These are phyloP conservation scores for Myotis vivesi DNA, from an alignment of 2,797 vertebrate species.

Conservation along the genomic window DNA sequence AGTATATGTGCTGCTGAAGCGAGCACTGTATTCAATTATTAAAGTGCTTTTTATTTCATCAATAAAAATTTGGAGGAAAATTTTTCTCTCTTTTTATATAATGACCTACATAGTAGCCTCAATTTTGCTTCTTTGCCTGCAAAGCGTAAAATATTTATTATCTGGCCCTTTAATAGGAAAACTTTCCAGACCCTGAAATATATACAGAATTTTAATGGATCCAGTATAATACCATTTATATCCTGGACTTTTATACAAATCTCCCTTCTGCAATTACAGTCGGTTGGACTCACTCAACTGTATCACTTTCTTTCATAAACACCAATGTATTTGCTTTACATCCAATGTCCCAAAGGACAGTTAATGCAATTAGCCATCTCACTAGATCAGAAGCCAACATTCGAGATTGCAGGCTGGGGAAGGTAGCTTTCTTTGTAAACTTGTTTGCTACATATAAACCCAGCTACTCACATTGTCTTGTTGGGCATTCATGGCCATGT, in stretches of 20 bases:
- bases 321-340: not conserved
- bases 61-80: not conserved
- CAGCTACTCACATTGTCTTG: constrained; percentile 87
- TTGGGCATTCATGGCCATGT: constrained; percentile 84
- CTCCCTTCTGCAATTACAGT: not conserved
- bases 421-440: no score
- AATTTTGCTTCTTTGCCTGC: not conserved
- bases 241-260: not conserved
- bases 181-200: not conserved
- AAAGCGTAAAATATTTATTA: constrained; percentile 9
- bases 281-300: not conserved
- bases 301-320: not conserved
- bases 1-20: no score
- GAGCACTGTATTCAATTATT: not conserved
- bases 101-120: not conserved
- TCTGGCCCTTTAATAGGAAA: not conserved
- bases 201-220: not conserved
- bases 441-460: not conserved
- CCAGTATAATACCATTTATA: not conserved
- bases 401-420: not conserved
- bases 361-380: not conserved
- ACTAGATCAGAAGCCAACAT: not conserved
- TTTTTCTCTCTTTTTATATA: not conserved
- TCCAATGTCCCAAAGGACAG: not conserved
- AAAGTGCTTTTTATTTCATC: not conserved